phyloP scores from a whole-genome alignment of 2,113 vertebrate genomes.

The Urocolius indicus region DNA sequence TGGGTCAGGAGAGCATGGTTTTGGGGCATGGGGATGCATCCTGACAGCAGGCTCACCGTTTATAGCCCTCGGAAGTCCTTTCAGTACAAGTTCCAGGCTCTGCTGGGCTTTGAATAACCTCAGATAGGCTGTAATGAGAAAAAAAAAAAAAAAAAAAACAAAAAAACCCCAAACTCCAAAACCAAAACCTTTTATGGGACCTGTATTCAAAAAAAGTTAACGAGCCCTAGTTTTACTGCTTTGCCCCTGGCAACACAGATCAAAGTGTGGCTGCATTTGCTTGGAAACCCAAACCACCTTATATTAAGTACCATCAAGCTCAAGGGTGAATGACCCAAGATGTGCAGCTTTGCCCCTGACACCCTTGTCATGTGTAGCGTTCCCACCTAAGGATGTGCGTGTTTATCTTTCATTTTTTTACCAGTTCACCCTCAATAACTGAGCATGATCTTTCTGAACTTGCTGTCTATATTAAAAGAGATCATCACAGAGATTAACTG shows the following conservation, averaged over 20 bases:
- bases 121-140: not conserved
- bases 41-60: not conserved
- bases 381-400: rapidly evolving
- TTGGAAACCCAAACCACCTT: not conserved
- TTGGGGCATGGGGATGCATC: not conserved
- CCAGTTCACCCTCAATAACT: not conserved
- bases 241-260: not conserved
- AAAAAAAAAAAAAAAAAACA: too few relatives aligned
- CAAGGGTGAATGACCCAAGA: rapidly evolving
- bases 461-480: not conserved
- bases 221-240: not conserved
- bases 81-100: not conserved
- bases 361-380: rapidly evolving
- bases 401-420: not conserved
- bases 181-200: not conserved
- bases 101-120: not conserved
- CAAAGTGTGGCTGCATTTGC: not conserved
- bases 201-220: not conserved
- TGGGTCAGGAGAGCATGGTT: rapidly evolving
- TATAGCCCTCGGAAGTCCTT: not conserved
- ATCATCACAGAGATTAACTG: not conserved
- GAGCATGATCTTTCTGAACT: not conserved
- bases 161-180: too few relatives aligned
- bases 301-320: not conserved
- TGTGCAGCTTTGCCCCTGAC: rapidly evolving